These are phyloP conservation scores for Poecilia picta DNA, from an alignment of 2,797 vertebrate species.

Conservation along the genomic window DNA sequence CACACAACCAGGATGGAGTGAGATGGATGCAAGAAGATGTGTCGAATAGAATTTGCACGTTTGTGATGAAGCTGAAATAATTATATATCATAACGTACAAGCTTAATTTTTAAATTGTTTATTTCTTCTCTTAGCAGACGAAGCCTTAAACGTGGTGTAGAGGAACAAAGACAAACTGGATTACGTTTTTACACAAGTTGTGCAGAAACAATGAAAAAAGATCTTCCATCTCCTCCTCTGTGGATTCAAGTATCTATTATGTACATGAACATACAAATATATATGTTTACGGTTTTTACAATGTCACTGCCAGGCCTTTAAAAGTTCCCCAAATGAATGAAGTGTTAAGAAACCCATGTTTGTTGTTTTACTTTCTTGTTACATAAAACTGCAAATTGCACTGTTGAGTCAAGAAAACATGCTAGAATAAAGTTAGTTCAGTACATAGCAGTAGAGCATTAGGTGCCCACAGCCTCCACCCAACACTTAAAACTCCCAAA, in stretches of 20 bases:
- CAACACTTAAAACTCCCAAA: slow-evolving; percentile 60
- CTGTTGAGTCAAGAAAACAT: background rate
- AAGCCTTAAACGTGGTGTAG: slow-evolving; percentile 12
- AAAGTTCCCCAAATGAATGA: background rate
- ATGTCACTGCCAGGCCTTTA: slow-evolving; percentile 10
- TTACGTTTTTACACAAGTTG: slow-evolving; percentile 46
- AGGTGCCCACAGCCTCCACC: slow-evolving; percentile 39
- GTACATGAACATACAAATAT: slow-evolving; percentile 22
- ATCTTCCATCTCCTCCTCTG: slow-evolving; percentile 23
- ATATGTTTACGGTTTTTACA: slow-evolving; percentile 18
- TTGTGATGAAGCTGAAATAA: slow-evolving; percentile 52
- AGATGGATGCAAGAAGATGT: slow-evolving; percentile 53
- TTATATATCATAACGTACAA: slow-evolving; percentile 40
- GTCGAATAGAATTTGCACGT: slow-evolving; percentile 44
- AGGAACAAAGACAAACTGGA: slow-evolving; percentile 6
- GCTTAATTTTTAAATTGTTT: background rate
- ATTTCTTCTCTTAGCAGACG: slow-evolving; percentile 18
- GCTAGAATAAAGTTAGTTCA: background rate
- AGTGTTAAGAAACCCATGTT: background rate
- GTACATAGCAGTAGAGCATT: slow-evolving; percentile 35
- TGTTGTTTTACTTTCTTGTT: slow-evolving; percentile 3
- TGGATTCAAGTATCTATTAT: slow-evolving; percentile 37
- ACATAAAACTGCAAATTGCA: background rate
- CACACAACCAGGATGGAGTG: slow-evolving; percentile 29
- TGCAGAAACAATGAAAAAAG: slow-evolving; percentile 27